Evolutionary conservation across 2,113 vertebrate species (phyloP).

Genomic region (Protomyctophum bolini): DNA sequence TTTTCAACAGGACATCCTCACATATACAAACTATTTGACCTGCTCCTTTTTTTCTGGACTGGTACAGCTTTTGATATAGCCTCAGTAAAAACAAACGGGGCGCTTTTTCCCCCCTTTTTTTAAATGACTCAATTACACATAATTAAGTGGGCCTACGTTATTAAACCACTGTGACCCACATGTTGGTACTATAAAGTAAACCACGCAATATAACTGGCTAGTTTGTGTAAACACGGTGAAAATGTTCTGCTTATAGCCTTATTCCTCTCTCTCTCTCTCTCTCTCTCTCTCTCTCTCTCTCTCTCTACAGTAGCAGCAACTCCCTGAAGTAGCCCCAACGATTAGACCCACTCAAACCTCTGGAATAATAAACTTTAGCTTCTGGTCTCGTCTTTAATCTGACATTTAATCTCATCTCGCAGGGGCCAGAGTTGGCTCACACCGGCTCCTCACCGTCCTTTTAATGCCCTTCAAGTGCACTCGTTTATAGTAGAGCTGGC

Average conservation of each 20-base stretch:
- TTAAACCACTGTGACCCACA: constrained; percentile 70
- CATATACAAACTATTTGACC: constrained; percentile 39
- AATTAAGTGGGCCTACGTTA: constrained; percentile 60
- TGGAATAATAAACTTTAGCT: constrained; percentile 72
- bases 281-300: constrained; percentile 28
- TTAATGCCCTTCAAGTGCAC: constrained; percentile 48
- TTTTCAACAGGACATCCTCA: constrained; percentile 32
- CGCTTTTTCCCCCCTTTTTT: constrained; percentile 34
- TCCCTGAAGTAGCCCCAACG: constrained; percentile 54
- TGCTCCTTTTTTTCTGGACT: constrained; percentile 28
- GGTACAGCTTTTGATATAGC: constrained; percentile 48
- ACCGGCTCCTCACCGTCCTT: constrained; percentile 42
- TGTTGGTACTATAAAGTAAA: constrained; percentile 72
- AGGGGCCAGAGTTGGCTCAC: constrained; percentile 39
- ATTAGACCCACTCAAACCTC: constrained; percentile 69
- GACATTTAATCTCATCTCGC: constrained; percentile 48
- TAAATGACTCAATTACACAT: constrained; percentile 68
- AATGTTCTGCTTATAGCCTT: constrained; percentile 36
- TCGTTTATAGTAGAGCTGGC: constrained; percentile 11
- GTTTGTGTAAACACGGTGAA: constrained; percentile 72
- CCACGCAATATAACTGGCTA: constrained; percentile 66
- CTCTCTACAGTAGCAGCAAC: constrained; percentile 67
- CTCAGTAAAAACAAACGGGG: constrained; percentile 66
- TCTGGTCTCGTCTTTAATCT: constrained; percentile 55
- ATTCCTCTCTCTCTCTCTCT: constrained; percentile 24